Percentiles rank a stretch among this genome's conserved stretches.
These are phyloP conservation scores for Etheostoma nigrum DNA, from an alignment of 2,797 vertebrate genomes.

Conservation along the genomic window DNA sequence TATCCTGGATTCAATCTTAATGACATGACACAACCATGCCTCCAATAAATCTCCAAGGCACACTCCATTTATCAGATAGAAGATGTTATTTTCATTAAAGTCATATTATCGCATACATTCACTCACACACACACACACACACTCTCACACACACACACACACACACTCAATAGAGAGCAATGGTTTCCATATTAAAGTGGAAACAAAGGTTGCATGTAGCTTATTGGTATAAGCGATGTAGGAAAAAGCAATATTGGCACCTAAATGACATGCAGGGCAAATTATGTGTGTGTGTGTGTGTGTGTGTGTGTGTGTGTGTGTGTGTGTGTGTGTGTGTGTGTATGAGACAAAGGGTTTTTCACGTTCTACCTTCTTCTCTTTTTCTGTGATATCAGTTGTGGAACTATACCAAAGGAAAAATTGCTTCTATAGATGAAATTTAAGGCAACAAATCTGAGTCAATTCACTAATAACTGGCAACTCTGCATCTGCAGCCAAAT, in stretches of 20 bases:
- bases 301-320: conserved; percentile 6
- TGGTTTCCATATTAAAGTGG: conserved; percentile 42
- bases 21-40: conserved; percentile 26
- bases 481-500: conserved; percentile 56
- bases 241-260: conserved; percentile 37
- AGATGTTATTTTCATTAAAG: conserved; percentile 41
- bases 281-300: neutral
- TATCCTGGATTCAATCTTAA: conserved; percentile 32
- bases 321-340: neutral
- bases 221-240: conserved; percentile 45
- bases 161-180: conserved; percentile 17
- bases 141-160: neutral
- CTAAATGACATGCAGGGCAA: conserved; percentile 36
- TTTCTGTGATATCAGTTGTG: conserved; percentile 11
- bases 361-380: neutral
- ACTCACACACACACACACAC: conserved; percentile 2
- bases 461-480: conserved; percentile 51
- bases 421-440: conserved; percentile 36
- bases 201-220: conserved; percentile 10
- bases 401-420: conserved; percentile 11
- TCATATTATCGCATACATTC: conserved; percentile 29
- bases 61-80: conserved; percentile 31
- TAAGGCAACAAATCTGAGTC: conserved; percentile 35
- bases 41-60: neutral
- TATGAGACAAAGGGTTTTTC: neutral